Percentiles rank a stretch among this genome's conserved stretches.
phyloP scores from a whole-genome alignment of 2,113 vertebrate species.

The Orthonyx spaldingii region DNA sequence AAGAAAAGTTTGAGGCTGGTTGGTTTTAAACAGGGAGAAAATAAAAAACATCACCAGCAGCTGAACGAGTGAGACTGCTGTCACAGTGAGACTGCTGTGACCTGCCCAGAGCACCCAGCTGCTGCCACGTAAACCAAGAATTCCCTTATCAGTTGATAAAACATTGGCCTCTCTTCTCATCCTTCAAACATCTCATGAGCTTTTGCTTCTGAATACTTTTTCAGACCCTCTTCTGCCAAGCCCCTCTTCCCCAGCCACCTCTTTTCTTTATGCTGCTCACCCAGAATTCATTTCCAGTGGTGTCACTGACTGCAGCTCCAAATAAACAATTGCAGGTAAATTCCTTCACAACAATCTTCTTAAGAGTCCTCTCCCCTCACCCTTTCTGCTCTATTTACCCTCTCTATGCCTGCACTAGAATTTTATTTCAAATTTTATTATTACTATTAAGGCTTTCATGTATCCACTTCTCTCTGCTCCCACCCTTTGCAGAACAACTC shows the following conservation, averaged over 20 bases:
- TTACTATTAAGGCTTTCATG: background rate
- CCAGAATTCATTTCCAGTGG: background rate
- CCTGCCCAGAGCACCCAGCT: background rate
- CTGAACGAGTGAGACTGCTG: background rate
- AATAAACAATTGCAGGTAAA: background rate
- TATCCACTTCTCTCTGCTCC: background rate
- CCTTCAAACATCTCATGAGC: background rate
- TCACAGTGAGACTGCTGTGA: background rate
- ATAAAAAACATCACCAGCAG: background rate
- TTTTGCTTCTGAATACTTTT: background rate
- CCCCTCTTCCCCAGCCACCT: background rate
- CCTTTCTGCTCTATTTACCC: background rate
- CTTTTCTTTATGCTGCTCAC: background rate
- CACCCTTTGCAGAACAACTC: background rate
- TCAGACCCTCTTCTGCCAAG: background rate
- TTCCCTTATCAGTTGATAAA: background rate
- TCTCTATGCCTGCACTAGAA: background rate
- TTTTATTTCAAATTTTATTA: background rate
- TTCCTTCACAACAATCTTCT: background rate
- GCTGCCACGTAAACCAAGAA: background rate
- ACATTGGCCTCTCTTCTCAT: background rate
- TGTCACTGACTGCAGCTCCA: background rate
- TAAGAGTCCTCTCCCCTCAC: background rate
- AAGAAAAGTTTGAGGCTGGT: background rate
- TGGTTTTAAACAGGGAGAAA: background rate